Conservation (phyloP, 1,140 invertebrate genomes). For the Ceratoteleas bidentatus region DNA sequence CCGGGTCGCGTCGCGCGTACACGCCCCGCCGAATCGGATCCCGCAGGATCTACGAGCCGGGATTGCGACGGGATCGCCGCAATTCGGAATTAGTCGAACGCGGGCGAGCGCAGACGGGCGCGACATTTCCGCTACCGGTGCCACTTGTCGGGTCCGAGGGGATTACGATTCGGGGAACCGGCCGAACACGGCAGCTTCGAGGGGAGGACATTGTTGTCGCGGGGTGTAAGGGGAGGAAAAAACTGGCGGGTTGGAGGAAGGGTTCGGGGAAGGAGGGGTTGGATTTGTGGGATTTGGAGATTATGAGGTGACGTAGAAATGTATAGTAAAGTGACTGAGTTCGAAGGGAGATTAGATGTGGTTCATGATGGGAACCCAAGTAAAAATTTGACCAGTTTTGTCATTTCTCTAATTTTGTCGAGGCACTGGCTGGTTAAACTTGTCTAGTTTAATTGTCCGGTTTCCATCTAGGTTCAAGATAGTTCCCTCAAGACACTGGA, state of each 20-base stretch:
- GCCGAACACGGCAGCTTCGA: conserved; percentile 7
- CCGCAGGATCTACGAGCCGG: conserved; percentile 21
- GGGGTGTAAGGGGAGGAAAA: not conserved
- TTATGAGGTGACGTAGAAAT: no score
- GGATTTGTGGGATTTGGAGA: not conserved
- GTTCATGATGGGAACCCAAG: no score
- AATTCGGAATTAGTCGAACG: conserved; percentile 62
- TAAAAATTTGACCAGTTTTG: no score
- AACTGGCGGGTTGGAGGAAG: no score
- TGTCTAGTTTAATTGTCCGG: no score
- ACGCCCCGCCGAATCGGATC: conserved; percentile 48
- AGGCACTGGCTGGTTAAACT: no score
- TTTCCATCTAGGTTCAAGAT: no score
- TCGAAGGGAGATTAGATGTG: no score
- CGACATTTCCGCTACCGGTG: conserved; percentile 46
- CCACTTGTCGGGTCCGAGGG: conserved; percentile 20
- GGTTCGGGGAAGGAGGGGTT: no score
- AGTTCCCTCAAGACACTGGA: no score
- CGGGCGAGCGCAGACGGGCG: conserved; percentile 22
- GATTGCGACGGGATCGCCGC: conserved; percentile 32
- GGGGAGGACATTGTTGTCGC: conserved; percentile 20
- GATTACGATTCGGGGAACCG: conserved; percentile 17
- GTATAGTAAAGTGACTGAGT: no score
- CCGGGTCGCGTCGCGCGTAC: conserved; percentile 51
- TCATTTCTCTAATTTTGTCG: no score